phyloP scores from a whole-genome alignment of 2,797 vertebrate genomes.

The Nyctibius grandis region DNA sequence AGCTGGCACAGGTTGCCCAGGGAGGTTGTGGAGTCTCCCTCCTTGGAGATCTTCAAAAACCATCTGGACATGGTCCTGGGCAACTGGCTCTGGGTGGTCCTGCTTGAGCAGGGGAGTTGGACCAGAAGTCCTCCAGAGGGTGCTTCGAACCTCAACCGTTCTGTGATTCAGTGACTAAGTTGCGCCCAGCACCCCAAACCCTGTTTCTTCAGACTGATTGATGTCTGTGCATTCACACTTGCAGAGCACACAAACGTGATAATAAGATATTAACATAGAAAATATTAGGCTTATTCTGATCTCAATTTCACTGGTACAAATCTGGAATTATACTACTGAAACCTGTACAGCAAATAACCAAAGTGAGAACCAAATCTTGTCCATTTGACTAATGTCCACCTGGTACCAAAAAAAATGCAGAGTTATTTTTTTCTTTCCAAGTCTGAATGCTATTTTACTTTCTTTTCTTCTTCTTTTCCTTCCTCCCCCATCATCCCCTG shows the following conservation, averaged over 20 bases:
- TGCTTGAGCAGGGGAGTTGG: not conserved
- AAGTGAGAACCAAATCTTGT: not conserved
- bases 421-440: not conserved
- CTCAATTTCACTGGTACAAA: not conserved
- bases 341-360: not conserved
- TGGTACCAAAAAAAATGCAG: not conserved
- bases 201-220: not conserved
- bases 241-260: not conserved
- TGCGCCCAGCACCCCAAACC: not conserved
- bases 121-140: not conserved
- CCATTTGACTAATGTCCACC: fast-evolving
- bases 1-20: not conserved
- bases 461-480: not conserved
- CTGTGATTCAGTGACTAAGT: not conserved
- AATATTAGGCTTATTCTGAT: not conserved
- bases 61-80: too few species aligned
- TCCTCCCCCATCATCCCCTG: not conserved
- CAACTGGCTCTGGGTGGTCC: fast-evolving
- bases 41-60: not conserved
- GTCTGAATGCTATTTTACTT: not conserved
- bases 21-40: not conserved
- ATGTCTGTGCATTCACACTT: not conserved
- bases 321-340: not conserved
- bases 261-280: not conserved
- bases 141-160: not conserved